Evolutionary conservation across 2,888 invertebrate species (phyloP).

Genomic region (Hydrotaea diabolus): DNA sequence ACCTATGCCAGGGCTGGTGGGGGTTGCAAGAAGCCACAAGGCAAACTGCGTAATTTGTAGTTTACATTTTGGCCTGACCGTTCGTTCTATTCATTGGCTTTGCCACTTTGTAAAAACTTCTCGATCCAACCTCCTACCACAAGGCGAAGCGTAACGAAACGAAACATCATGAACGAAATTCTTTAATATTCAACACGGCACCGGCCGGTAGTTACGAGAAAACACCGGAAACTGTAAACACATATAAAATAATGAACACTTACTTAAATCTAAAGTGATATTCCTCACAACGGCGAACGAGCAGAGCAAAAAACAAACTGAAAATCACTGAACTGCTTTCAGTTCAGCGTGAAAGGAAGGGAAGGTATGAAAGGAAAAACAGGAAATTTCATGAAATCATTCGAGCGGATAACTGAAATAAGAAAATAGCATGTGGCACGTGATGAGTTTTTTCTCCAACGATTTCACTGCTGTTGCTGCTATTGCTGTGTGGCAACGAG

Average conservation of each 20-base stretch:
- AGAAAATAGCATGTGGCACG: slow-evolving; percentile 53
- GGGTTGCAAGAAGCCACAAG: neutral
- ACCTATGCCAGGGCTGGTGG: no score
- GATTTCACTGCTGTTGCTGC: no score
- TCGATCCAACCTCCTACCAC: no score
- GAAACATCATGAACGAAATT: neutral
- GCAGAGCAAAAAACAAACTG: neutral
- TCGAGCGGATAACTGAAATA: slow-evolving; percentile 58
- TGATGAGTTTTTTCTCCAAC: slow-evolving; percentile 49
- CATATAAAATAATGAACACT: slow-evolving; percentile 51
- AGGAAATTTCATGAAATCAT: slow-evolving; percentile 64
- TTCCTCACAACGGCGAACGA: neutral
- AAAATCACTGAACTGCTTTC: neutral
- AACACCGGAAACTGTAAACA: slow-evolving; percentile 8
- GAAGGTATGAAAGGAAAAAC: slow-evolving; percentile 22
- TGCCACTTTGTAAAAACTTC: no score
- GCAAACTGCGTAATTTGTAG: no score
- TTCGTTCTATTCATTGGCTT: no score
- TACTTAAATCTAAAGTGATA: slow-evolving; percentile 35
- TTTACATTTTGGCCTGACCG: no score
- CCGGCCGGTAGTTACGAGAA: neutral
- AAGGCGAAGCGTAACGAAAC: no score
- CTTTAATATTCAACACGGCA: neutral
- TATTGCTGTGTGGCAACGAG: slow-evolving; percentile 19
- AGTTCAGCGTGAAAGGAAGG: slow-evolving; percentile 14